Conservation (phyloP, 1,140 invertebrate genomes). For the Drosophila malerkotliana region DNA sequence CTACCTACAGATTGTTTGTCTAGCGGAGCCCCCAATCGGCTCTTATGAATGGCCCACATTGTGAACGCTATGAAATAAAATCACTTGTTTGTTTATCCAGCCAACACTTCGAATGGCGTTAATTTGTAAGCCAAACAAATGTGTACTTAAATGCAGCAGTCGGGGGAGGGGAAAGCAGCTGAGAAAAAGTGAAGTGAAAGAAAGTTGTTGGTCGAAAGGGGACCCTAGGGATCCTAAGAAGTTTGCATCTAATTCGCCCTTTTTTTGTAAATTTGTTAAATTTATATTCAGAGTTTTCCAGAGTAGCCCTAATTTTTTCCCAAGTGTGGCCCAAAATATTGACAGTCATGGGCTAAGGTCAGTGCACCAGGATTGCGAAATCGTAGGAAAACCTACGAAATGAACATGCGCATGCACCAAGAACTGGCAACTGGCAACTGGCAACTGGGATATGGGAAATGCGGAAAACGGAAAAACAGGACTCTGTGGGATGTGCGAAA, state of each 20-base stretch:
- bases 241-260: neutral
- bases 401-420: constrained; percentile 70
- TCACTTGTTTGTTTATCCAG: constrained; percentile 64
- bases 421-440: constrained; percentile 5
- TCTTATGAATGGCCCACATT: constrained; percentile 77
- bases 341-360: constrained; percentile 72
- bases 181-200: constrained; percentile 11
- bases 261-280: too few relatives aligned
- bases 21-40: constrained; percentile 42
- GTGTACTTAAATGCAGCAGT: constrained; percentile 17
- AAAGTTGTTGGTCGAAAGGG: neutral
- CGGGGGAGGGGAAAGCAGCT: constrained; percentile 16
- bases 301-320: neutral
- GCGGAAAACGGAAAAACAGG: constrained; percentile 25
- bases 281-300: neutral
- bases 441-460: constrained; percentile 24
- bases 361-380: constrained; percentile 60
- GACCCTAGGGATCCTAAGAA: neutral
- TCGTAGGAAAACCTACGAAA: constrained; percentile 25
- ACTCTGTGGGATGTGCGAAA: constrained; percentile 61
- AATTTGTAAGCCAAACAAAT: constrained; percentile 66
- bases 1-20: constrained; percentile 45
- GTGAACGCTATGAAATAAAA: constrained; percentile 43
- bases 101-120: constrained; percentile 57
- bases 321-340: constrained; percentile 34